phyloP scores from a whole-genome alignment of 23 tunicate genomes.

The Phallusia fumigata region DNA sequence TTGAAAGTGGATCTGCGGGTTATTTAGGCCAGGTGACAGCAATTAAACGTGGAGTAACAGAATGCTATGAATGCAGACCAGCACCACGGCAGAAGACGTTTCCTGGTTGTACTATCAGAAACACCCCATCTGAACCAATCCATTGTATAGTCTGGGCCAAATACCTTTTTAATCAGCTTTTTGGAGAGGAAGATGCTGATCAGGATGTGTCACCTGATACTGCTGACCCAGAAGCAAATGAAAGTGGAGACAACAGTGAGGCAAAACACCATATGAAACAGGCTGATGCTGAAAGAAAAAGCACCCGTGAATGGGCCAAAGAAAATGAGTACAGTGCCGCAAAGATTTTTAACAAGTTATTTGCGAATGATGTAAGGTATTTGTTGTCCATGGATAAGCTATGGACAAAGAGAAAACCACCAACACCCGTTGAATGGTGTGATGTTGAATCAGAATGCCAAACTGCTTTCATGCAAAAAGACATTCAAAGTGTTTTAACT shows the following conservation, averaged over 20 bases:
- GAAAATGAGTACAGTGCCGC: slow-evolving; percentile 63
- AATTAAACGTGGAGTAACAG: slow-evolving; percentile 68
- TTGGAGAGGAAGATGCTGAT: slow-evolving; percentile 98
- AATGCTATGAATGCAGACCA: slow-evolving; percentile 93
- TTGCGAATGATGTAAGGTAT: slow-evolving; percentile 69
- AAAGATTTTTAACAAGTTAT: slow-evolving; percentile 73
- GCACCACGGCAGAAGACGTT: slow-evolving; percentile 86
- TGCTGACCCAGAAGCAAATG: slow-evolving; percentile 76
- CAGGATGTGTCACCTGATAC: slow-evolving; percentile 98
- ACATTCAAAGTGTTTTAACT: slow-evolving; percentile 33
- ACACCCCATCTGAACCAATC: slow-evolving; percentile 95
- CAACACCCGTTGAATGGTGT: slow-evolving; percentile 60
- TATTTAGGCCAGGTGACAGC: slow-evolving; percentile 84
- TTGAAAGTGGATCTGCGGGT: slow-evolving; percentile 98
- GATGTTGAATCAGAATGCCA: background rate
- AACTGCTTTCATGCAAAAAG: background rate
- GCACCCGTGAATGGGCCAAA: slow-evolving; percentile 85
- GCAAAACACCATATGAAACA: background rate
- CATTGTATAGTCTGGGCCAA: slow-evolving; percentile 99
- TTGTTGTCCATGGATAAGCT: slow-evolving; percentile 85
- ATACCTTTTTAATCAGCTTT: slow-evolving; percentile 90
- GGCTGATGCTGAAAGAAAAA: slow-evolving; percentile 35
- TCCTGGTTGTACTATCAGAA: slow-evolving; percentile 96
- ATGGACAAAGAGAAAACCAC: slow-evolving; percentile 76
- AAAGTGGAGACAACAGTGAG: slow-evolving; percentile 4